A percentile compares a stretch with the other conserved stretches of the same genome.
Evolutionary conservation across 1,140 invertebrate species (phyloP).

Genomic region (Arctopsyche grandis): DNA sequence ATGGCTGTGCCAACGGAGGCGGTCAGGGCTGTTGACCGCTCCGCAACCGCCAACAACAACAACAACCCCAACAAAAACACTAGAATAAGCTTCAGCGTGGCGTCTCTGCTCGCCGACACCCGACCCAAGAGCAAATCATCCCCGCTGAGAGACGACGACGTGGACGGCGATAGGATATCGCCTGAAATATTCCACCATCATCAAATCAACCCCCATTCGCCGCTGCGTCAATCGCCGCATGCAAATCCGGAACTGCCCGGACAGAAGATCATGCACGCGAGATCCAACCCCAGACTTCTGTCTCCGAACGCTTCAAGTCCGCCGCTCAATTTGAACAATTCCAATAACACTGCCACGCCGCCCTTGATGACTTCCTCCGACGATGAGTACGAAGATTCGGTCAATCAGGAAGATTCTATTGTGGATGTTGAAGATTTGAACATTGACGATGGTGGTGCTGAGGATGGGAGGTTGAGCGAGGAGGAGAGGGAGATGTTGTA

Average conservation of each 20-base stretch:
- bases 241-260: constrained; percentile 63
- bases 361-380: constrained; percentile 66
- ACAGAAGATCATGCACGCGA: constrained; percentile 58
- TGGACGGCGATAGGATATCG: constrained; percentile 58
- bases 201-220: constrained; percentile 62
- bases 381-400: constrained; percentile 72
- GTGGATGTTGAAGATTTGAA: constrained; percentile 75
- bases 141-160: constrained; percentile 57
- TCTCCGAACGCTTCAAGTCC: constrained; percentile 57
- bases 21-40: constrained; percentile 60
- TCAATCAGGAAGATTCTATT: constrained; percentile 73
- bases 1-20: constrained; percentile 68
- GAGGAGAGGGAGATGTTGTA: constrained; percentile 60
- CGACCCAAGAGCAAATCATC: constrained; percentile 61
- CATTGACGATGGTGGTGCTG: constrained; percentile 62
- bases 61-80: constrained; percentile 59
- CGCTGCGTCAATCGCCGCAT: constrained; percentile 61
- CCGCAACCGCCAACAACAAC: constrained; percentile 60
- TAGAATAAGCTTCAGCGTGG: constrained; percentile 76
- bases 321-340: constrained; percentile 59
- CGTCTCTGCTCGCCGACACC: constrained; percentile 73
- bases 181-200: constrained; percentile 64
- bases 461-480: constrained; percentile 56
- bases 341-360: constrained; percentile 42
- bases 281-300: constrained; percentile 49